A percentile compares a stretch with the other conserved stretches of the same genome.
Evolutionary conservation across 2,888 invertebrate species (phyloP).

Genomic region (Caenorhabditis sulstoni): DNA sequence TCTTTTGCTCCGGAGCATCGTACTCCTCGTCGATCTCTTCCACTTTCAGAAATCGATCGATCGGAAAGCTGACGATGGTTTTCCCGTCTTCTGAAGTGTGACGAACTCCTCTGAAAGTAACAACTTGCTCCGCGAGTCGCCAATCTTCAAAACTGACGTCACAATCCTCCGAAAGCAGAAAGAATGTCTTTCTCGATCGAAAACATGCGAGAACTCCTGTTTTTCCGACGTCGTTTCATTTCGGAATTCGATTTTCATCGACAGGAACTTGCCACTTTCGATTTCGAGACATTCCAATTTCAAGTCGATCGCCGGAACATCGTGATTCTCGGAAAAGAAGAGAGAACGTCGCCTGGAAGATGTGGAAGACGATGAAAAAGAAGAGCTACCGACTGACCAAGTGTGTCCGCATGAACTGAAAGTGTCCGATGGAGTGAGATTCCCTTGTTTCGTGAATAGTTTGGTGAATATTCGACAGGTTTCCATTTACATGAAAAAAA

Average conservation of each 20-base stretch:
- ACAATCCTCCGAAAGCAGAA: slow-evolving; percentile 30
- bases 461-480: background rate
- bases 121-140: background rate
- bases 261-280: slow-evolving; percentile 6
- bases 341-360: slow-evolving; percentile 10
- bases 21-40: slow-evolving; percentile 28
- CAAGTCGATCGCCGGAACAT: slow-evolving; percentile 33
- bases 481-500: slow-evolving; percentile 5
- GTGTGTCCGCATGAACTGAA: background rate
- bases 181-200: slow-evolving; percentile 16
- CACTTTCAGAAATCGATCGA: slow-evolving; percentile 19
- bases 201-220: slow-evolving; percentile 15
- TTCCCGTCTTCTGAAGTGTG: background rate
- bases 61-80: slow-evolving; percentile 25
- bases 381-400: slow-evolving; percentile 4
- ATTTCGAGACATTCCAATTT: slow-evolving; percentile 24
- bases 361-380: background rate
- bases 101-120: slow-evolving; percentile 22
- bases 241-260: background rate
- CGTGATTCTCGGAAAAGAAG: slow-evolving; percentile 5
- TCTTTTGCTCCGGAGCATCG: slow-evolving; percentile 3
- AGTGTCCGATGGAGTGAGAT: background rate
- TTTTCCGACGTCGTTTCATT: background rate
- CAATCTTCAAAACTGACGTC: slow-evolving; percentile 16
- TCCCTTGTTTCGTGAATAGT: slow-evolving; percentile 24